Base-by-base conservation (phyloP, 2,113 vertebrate species). In the Corapipo altera region DNA sequence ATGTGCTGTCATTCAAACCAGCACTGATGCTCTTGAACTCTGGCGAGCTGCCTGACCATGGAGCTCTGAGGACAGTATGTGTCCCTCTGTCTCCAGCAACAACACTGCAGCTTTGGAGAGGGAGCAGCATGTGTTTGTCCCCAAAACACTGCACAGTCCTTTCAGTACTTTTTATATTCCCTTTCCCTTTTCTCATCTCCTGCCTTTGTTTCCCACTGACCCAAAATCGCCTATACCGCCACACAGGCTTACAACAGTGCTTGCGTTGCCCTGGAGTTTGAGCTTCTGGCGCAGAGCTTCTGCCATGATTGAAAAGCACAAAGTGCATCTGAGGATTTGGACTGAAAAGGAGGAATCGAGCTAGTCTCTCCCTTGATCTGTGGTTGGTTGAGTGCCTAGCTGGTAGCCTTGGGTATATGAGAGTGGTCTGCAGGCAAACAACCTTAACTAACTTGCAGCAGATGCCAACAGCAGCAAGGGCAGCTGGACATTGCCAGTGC, bases 1-100 rank as follows among this genome's bases (percentile, higher is more conserved):
- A 76, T 51, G n/a, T 72, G 58, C 80, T 97, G 61, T 89, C 57
- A 35, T 51, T 94, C 82, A 93, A 82, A 73, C 24, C 32, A 51
- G 41, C 23, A 22, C 37, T 57, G 54, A 69, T 75, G 76, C 57
- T 89, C 57, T 52, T 78, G 61, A 87, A 58, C n/a, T 75, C 52
- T 33, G 33, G 39, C 0, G 1, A 86, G 46, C 43, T 39, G 41
- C 41, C 48, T 69, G 57, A 61, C 3, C 33, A 1, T 10, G 32
- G 43, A 44, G 17, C 69, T 69, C 80, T 78, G 49, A 92, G 83
- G 59, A 39, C 4, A 19, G 3, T 22, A 5, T 18, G 30, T n/a
- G 12, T 41, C 18, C 24, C 43, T 24, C 11, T 37, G 24, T 58
- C 71, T 71, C 51, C 3, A 9, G 26, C 44, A 83, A 57, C 35